Conservation (phyloP, 1,140 invertebrate species). For the Drosophila quadrilineata region DNA sequence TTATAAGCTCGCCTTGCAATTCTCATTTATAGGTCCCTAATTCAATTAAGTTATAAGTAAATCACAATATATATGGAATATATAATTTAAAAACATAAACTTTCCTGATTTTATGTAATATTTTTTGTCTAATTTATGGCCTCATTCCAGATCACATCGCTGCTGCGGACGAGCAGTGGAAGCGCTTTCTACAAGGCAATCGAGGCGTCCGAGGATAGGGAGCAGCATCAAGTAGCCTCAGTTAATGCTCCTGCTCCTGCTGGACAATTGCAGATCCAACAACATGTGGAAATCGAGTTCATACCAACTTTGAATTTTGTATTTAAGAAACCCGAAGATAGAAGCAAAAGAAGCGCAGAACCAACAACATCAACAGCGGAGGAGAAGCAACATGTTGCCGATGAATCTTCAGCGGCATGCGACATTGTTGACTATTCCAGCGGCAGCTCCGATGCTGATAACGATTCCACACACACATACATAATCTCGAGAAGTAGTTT, state of each 20-base stretch:
- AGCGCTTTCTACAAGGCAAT: constrained; percentile 63
- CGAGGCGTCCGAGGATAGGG: constrained; percentile 25
- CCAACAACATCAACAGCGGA: constrained; percentile 7
- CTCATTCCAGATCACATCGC: constrained; percentile 67
- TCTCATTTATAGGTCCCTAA: too few species aligned
- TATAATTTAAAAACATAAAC: too few species aligned
- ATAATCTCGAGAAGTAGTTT: constrained; percentile 68
- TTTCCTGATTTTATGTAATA: too few species aligned
- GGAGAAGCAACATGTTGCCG: constrained; percentile 50
- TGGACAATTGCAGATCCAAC: background rate
- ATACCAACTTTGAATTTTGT: constrained; percentile 70
- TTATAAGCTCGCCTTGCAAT: too few species aligned
- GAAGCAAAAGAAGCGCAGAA: constrained; percentile 3
- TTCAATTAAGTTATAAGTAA: too few species aligned
- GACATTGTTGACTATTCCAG: constrained; percentile 15
- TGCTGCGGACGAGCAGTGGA: constrained; percentile 61
- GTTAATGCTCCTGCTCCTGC: background rate
- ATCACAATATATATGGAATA: too few species aligned
- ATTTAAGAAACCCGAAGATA: constrained; percentile 29
- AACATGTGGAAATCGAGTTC: constrained; percentile 64
- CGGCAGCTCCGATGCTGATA: constrained; percentile 43
- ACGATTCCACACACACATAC: constrained; percentile 62
- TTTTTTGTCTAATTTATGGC: too few species aligned
- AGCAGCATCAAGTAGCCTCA: constrained; percentile 23
- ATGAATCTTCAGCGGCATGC: background rate